phyloP scores from a whole-genome alignment of 2,113 vertebrate genomes.

The Antechinus flavipes region DNA sequence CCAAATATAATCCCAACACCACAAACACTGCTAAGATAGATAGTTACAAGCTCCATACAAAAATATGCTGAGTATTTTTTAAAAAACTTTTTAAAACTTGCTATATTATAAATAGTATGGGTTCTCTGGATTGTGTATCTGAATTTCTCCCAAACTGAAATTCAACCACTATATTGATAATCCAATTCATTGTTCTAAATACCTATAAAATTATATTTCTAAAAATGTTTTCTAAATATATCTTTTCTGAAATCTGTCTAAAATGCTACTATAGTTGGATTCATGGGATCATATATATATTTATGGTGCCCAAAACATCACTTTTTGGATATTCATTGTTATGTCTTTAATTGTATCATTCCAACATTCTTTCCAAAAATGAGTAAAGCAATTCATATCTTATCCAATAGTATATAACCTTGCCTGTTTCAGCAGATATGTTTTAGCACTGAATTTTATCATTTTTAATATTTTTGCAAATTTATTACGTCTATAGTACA shows the following conservation, averaged over 20 bases:
- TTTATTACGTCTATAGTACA: not conserved
- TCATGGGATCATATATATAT: not conserved
- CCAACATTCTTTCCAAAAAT: not conserved
- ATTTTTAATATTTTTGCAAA: not conserved
- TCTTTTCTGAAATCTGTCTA: not conserved
- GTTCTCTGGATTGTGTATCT: not conserved
- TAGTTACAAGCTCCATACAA: not conserved
- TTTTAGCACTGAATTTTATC: not conserved
- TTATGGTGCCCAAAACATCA: not conserved
- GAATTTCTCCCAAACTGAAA: not conserved
- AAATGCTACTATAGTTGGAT: not conserved
- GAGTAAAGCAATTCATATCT: not conserved
- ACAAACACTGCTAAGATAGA: not conserved
- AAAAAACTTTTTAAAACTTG: not conserved
- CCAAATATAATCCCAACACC: not conserved
- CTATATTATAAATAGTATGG: not conserved
- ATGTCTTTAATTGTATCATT: not conserved
- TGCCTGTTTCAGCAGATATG: not conserved
- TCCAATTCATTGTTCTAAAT: not conserved
- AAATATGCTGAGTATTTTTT: not conserved
- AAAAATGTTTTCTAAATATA: not conserved
- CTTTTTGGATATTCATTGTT: not conserved
- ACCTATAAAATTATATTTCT: not conserved
- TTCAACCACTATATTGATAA: not conserved
- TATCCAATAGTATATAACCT: not conserved